Base-by-base conservation (phyloP, 2,888 invertebrate genomes). In the Scaptomyza flava region DNA sequence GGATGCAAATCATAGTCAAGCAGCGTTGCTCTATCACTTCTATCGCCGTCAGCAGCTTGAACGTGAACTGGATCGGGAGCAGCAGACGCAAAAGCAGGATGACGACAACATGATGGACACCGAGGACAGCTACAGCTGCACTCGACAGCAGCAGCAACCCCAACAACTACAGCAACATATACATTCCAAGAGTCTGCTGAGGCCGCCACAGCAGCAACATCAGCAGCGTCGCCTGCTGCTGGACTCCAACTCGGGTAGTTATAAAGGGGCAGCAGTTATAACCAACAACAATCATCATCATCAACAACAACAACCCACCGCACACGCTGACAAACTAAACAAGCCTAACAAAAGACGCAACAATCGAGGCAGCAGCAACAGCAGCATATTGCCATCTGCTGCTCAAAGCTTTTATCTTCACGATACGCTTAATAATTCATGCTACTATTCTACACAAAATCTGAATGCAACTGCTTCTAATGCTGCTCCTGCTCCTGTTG, bases 171-270 rank as follows among this genome's bases (percentile, higher is more conserved):
- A 79, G 59, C 85, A 74, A 73, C 79, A 78, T 8, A 78, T 86
- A 75, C 80, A 85, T 85, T 84, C 83, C 85, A 84, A 85, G 82
- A 59, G 77, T 48, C 79, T 82, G 46, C 48, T 82, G 51, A 72
- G 77, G 58, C 82, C 82, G 52, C 82, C 82, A 54, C 88, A 57
- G 71, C 84, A 68, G 69, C 82, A 82, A 50, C 78, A 82, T 50
- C 78, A 79, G 68, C 81, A 81, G 66, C 84, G 88, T 31, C 89
- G 89, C 11, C 77, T 90, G 81, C 87, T 90, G 80, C 80, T 91
- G 89, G 91, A 91, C 73, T 87, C 90, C 69, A 91, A 91, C 89
- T 89, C 91, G 86, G 92, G 92, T 92, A 91, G 89, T 84, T 91
- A 91, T 90, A 84, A 72, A 72, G 68, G 71, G 68, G 63, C 68